Conservation (phyloP, 2,797 vertebrate species). For the Thunnus albacares region DNA sequence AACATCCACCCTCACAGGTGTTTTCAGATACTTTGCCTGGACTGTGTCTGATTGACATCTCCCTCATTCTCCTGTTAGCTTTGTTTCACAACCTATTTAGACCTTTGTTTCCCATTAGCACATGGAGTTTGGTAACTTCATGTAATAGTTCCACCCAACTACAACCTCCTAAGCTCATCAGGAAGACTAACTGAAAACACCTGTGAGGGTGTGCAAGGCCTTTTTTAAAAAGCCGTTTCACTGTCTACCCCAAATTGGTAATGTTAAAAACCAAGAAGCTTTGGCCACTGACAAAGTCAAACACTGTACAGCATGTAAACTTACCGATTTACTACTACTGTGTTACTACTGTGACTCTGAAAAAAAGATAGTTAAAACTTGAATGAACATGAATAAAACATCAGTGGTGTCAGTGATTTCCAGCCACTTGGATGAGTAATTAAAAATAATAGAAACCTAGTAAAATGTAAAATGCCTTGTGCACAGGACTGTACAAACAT, state of each 20-base stretch:
- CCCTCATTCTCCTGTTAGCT: background rate
- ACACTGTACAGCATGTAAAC: slow-evolving; percentile 42
- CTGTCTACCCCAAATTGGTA: background rate
- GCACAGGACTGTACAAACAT: slow-evolving; percentile 38
- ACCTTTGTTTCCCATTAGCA: background rate
- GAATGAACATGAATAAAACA: slow-evolving; percentile 17
- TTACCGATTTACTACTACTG: slow-evolving; percentile 29
- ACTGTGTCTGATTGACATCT: background rate
- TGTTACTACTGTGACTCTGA: slow-evolving; percentile 8
- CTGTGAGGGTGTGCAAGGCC: background rate
- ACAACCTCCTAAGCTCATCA: background rate
- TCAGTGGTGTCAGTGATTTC: slow-evolving; percentile 37
- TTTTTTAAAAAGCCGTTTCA: slow-evolving; percentile 19
- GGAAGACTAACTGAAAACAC: background rate
- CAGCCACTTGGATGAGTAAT: background rate
- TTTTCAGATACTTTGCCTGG: background rate
- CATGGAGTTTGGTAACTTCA: background rate
- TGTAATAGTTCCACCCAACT: too few relatives aligned
- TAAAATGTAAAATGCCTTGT: slow-evolving; percentile 30
- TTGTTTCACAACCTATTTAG: background rate
- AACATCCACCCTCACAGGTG: background rate
- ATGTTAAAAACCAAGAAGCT: background rate
- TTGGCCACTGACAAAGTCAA: background rate
- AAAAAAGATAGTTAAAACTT: background rate
- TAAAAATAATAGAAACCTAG: background rate